These are phyloP conservation scores for Mus musculus DNA, from an alignment of 2,113 vertebrate species.

Conservation along the genomic window GRCm39 chr1:81343001-81343500, in stretches of 20 bases:
- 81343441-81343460: no score
- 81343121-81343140: neutral
- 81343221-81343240: neutral
- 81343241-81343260: neutral
- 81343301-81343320: neutral
- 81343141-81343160: neutral
- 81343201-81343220: neutral
- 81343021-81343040: no score
- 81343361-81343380: no score
- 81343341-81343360: no score
- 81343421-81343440: no score
- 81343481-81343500: no score
- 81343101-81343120: neutral
- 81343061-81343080: neutral
- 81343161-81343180: neutral
- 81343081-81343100: no score
- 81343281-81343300: no score
- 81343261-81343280: neutral
- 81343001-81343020: rapidly evolving
- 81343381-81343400: no score
- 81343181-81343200: neutral
- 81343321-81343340: neutral
- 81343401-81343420: no score
- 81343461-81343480: no score
- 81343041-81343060: neutral